phyloP scores from a whole-genome alignment of 1,140 invertebrate genomes.

The Zaprionus capensis region DNA sequence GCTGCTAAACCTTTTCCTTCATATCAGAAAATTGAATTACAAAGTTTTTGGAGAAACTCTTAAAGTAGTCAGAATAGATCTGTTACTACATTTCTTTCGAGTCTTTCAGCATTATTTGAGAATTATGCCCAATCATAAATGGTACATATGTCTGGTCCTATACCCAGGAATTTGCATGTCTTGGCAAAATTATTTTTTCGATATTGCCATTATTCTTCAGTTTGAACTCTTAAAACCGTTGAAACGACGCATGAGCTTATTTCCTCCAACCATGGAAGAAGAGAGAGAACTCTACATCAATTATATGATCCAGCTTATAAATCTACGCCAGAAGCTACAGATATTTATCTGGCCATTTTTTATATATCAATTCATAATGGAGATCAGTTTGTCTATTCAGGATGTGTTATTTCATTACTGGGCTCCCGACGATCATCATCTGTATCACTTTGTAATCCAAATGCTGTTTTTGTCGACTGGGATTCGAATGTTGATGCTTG shows the following conservation, averaged over 20 bases:
- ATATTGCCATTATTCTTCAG: not conserved
- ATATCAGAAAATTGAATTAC: not conserved
- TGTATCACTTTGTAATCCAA: too few relatives aligned
- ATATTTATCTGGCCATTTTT: not conserved
- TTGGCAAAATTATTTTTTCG: not conserved
- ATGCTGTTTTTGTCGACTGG: too few relatives aligned
- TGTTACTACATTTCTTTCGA: not conserved
- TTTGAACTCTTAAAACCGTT: not conserved
- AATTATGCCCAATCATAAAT: too few relatives aligned
- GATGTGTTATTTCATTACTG: not conserved
- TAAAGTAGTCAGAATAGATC: not conserved
- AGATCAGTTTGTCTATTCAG: accelerated
- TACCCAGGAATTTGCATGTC: not conserved
- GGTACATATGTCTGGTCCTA: too few relatives aligned
- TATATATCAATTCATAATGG: not conserved
- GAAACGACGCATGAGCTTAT: not conserved
- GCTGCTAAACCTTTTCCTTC: not conserved
- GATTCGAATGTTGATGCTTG: too few relatives aligned
- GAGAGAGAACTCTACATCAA: not conserved
- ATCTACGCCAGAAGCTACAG: not conserved
- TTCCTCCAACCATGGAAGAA: not conserved
- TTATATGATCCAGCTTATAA: not conserved
- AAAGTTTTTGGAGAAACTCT: not conserved
- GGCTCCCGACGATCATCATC: not conserved
- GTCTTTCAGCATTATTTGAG: too few relatives aligned